Evolutionary conservation across 2,888 invertebrate genomes (phyloP).

Genomic region (Atrina japonica): DNA sequence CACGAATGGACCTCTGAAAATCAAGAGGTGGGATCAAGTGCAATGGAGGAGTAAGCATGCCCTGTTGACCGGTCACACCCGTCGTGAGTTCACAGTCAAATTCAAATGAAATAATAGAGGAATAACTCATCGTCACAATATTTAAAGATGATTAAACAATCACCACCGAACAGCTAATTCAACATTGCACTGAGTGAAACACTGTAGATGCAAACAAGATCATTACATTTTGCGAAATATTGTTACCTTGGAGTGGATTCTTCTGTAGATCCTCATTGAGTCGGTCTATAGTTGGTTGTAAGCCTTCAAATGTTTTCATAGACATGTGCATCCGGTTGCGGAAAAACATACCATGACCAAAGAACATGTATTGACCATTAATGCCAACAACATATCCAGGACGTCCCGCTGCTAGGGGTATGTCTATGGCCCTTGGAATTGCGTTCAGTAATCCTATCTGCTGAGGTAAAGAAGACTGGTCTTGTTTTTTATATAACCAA

Average conservation of each 20-base stretch:
- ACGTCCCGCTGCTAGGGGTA: slow-evolving; percentile 10
- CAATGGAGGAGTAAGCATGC: no score
- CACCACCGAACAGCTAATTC: no score
- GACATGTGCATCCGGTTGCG: background rate
- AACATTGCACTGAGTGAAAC: no score
- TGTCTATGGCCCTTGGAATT: slow-evolving; percentile 47
- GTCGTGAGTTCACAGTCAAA: no score
- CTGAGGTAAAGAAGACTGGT: slow-evolving; percentile 46
- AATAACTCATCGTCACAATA: no score
- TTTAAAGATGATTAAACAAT: no score
- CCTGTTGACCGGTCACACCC: no score
- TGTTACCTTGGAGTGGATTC: slow-evolving; percentile 61
- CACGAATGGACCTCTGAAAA: no score
- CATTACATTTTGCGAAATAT: no score
- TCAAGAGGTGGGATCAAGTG: no score
- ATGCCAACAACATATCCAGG: slow-evolving; percentile 39
- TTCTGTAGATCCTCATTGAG: slow-evolving; percentile 51
- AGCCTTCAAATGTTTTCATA: slow-evolving; percentile 51
- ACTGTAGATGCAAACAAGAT: no score
- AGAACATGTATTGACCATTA: slow-evolving; percentile 17
- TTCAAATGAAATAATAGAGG: no score
- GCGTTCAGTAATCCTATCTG: slow-evolving; percentile 63
- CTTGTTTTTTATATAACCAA: slow-evolving; percentile 60
- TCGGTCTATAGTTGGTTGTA: slow-evolving; percentile 52
- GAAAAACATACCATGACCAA: slow-evolving; percentile 27